Base-by-base conservation (phyloP, 92 coral and sea anemone genomes). In the Micromussa lordhowensis region DNA sequence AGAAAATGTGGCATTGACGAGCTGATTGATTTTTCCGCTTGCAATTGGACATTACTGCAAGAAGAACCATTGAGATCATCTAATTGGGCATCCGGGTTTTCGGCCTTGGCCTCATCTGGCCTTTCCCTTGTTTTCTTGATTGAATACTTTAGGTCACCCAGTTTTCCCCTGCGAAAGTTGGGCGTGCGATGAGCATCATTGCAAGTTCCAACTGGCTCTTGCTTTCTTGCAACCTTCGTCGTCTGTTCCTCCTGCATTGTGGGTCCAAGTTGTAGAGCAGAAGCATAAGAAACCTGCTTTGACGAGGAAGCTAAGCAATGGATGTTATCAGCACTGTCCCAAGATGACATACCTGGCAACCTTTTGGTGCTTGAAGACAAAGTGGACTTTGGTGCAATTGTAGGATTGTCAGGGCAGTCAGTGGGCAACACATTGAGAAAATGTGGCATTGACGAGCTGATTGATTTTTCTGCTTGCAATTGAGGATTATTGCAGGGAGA, bases 1-100 rank as follows among this genome's bases (percentile, higher is more conserved):
- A 32, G 68, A 29, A 34, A 79, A 53, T 79, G 68, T 79, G 82
- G 82, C 40, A 55, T 79, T 58, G 82, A 58, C 15, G 70, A 55
- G n/a, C 49, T 79, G 40, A 31, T 14, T 1, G 68, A n/a, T 15
- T 79, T n/a, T 53, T 26, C 38, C 1, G 64, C 29, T 51, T 54
- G 57, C 35, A 35, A 28, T 29, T 3, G 64, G 4, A 14, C 13
- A 24, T 26, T 63, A 24, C 69, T 31, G 69, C 15, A 30, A 29
- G 66, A 4, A 8, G 28, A 8, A 29, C 8, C 26, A 28, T 0
- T 19, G 22, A 58, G 2, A 18, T 58, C 24, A 58, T 58, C 64
- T 18, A n/a, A 19, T 19, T 0, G 26, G 64, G 22, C 64, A 58
- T 58, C n/a, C 31, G 15, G 19, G 31, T 22, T 28, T 78, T 54